Evolutionary conservation across 2,113 vertebrate species (phyloP).

Genomic region (Prochilodus magdalenae): DNA sequence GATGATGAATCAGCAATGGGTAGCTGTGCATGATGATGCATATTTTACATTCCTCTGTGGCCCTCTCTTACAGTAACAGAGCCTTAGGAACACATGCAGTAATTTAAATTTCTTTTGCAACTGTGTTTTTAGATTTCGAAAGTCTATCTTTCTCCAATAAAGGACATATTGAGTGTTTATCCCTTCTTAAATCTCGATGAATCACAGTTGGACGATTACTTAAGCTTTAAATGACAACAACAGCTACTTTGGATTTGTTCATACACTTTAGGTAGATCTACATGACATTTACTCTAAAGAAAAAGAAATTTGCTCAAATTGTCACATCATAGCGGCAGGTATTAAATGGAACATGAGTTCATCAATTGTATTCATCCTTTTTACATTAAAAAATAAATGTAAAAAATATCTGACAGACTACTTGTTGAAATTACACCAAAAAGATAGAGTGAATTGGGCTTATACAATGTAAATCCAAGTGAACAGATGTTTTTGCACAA

Average conservation of each 20-base stretch:
- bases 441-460: conserved; percentile 21
- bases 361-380: too few relatives aligned
- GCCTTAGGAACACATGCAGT: not conserved
- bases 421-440: conserved; percentile 7
- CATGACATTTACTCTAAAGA: too few relatives aligned
- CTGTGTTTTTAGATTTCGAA: too few relatives aligned
- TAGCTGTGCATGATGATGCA: not conserved
- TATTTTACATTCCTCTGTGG: not conserved
- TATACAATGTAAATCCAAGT: not conserved
- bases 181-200: too few relatives aligned
- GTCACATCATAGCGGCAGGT: too few relatives aligned
- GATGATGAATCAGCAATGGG: not conserved
- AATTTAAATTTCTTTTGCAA: not conserved
- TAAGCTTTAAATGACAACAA: too few relatives aligned
- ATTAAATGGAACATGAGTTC: not conserved
- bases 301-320: too few relatives aligned
- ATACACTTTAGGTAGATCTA: too few relatives aligned
- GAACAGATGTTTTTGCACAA: conserved; percentile 43
- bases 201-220: too few relatives aligned
- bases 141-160: too few relatives aligned
- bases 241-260: too few relatives aligned
- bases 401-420: not conserved
- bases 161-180: too few relatives aligned
- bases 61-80: not conserved
- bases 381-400: not conserved